Base-by-base conservation (phyloP, 2,888 invertebrate species). In the Drosophila meridiana region DNA sequence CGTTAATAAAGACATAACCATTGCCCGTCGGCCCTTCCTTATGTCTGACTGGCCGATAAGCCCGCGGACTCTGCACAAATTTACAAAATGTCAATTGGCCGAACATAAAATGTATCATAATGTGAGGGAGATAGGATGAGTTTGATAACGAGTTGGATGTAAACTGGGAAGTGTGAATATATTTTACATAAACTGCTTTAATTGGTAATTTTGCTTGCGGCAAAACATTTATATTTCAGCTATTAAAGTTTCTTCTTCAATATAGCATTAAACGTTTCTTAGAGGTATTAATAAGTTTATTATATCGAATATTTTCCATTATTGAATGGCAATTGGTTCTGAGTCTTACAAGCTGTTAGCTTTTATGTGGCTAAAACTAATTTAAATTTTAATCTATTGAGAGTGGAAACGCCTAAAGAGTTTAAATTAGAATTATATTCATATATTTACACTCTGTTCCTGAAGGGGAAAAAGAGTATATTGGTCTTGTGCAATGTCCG, bases 1-100 rank as follows among this genome's bases (percentile, higher is more conserved):
- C 87, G 90, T 87, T 87, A 89, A 87, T 89, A 83, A 83, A 84
- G 83, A 71, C 82, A 87, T 88, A 79, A 81, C 56, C 55, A n/a
- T 45, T 32, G 70, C 78, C 76, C 34, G 20, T n/a, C 13, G 71
- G 57, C 40, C 26, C 58, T 59, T 57, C 53, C 63, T 66, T 61
- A 40, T 30, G 36, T 36, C 48, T 4, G n/a, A 50, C 58, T 28
- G 30, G 8, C 26, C 58, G 64, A 78, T 76, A 78, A 67, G 63
- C 34, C 42, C 14, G 8, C 43, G 38, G 52, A 47, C 28, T 59
- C 56, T 36, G 7, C 50, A 36, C 42, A 40, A 48, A 62, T 48
- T 36, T 20, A 34, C 52, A 40, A 59, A 76, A 47, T 63, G 67
- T 52, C 76, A 76, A 69, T 72, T 59, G 64, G 13, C 28, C 20